Conservation (phyloP, 2,888 invertebrate species). For the Cactoblastis cactorum region DNA sequence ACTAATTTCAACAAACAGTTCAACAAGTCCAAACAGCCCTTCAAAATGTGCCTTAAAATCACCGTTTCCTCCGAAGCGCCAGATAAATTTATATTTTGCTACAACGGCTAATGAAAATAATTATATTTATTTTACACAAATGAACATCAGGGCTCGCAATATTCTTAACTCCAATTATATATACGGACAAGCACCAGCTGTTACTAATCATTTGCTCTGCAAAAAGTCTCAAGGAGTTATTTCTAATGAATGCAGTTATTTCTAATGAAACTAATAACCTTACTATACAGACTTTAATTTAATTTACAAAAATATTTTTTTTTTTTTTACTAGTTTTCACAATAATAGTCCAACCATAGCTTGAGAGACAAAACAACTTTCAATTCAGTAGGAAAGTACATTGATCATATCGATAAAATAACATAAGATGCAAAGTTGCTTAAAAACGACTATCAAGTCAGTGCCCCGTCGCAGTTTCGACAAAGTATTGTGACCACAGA, state of each 20-base stretch:
- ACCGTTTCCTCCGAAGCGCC: conserved; percentile 16
- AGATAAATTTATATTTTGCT: conserved; percentile 28
- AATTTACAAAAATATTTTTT: no score
- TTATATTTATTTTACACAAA: conserved; percentile 27
- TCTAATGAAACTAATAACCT: not conserved
- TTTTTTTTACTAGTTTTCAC: no score
- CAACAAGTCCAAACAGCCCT: not conserved
- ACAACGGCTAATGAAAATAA: conserved; percentile 32
- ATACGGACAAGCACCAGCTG: not conserved
- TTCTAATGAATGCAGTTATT: not conserved
- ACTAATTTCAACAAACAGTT: no score
- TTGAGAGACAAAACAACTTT: no score
- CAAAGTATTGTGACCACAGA: no score
- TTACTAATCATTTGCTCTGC: not conserved
- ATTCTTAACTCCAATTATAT: conserved; percentile 2
- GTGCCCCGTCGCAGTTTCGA: no score
- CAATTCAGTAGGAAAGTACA: no score
- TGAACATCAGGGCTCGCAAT: conserved; percentile 14
- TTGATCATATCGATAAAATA: no score
- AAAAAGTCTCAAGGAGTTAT: not conserved
- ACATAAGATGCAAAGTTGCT: no score
- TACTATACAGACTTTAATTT: not conserved
- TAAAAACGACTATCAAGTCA: no score
- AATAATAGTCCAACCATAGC: no score
- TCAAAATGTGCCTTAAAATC: conserved; percentile 6